Evolutionary conservation across 2,888 invertebrate genomes (phyloP).

Genomic region (Cryptophagus acutangulus): DNA sequence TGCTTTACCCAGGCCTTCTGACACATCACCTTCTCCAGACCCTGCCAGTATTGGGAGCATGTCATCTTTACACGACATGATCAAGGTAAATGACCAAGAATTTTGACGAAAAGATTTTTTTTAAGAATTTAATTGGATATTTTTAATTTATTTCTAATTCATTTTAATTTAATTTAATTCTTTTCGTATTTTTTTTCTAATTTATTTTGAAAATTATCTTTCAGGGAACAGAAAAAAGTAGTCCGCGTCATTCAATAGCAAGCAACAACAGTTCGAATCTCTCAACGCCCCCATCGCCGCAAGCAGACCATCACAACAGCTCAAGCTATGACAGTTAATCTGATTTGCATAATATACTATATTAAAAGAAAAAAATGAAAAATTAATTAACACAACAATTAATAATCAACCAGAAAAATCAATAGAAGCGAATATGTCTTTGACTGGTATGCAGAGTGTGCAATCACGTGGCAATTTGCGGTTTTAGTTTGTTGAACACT

Average conservation of each 20-base stretch:
- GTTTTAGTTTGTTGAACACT: conserved; percentile 21
- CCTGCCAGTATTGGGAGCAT: conserved; percentile 73
- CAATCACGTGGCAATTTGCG: conserved; percentile 11
- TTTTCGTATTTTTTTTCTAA: conserved; percentile 7
- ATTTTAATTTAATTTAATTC: conserved; percentile 1
- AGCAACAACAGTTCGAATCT: conserved; percentile 71
- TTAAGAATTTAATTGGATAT: conserved; percentile 10
- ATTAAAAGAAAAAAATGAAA: background rate
- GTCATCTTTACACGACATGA: conserved; percentile 70
- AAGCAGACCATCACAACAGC: conserved; percentile 60
- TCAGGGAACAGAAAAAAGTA: conserved; percentile 47
- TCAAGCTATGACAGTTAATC: conserved; percentile 62
- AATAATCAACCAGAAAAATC: background rate
- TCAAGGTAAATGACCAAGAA: conserved; percentile 51
- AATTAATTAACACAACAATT: background rate
- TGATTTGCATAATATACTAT: conserved; percentile 2
- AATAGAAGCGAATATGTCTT: conserved; percentile 9
- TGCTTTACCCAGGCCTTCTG: conserved; percentile 52
- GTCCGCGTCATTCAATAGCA: conserved; percentile 67
- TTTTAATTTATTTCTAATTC: conserved; percentile 6
- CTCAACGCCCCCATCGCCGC: conserved; percentile 66
- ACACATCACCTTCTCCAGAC: conserved; percentile 46
- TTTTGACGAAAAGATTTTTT: background rate
- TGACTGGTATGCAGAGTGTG: conserved; percentile 20
- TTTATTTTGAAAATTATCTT: conserved; percentile 9